A percentile compares a stretch with the other conserved stretches of the same genome.
Evolutionary conservation across 2,113 vertebrate genomes (phyloP).

Genomic region (Potamarius usumacintae): DNA sequence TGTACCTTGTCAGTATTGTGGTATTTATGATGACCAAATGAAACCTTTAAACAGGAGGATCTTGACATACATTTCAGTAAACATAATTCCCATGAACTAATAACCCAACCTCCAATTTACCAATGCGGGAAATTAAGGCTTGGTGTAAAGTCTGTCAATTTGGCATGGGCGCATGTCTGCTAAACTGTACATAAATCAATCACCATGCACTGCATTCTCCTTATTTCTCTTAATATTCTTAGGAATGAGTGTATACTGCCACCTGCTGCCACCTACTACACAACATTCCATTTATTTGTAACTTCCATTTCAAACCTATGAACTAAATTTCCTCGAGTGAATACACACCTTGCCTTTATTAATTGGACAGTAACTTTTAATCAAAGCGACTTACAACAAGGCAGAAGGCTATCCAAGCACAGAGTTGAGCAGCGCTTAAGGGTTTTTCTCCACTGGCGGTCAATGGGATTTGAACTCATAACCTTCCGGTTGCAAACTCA

Average conservation of each 20-base stretch:
- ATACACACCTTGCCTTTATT: background rate
- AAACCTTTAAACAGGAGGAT: background rate
- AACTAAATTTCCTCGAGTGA: background rate
- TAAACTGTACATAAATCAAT: background rate
- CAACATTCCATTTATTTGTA: background rate
- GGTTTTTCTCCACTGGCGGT: background rate
- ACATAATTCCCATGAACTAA: background rate
- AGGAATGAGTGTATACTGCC: conserved; percentile 26
- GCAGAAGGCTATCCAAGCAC: background rate
- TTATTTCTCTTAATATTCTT: background rate
- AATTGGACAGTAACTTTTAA: background rate
- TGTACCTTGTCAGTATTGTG: background rate
- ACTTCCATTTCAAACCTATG: background rate
- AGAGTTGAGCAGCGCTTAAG: background rate
- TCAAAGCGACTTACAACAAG: background rate
- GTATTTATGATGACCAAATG: background rate
- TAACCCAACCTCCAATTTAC: background rate
- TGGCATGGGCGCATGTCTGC: background rate
- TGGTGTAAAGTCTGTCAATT: background rate
- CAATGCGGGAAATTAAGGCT: background rate
- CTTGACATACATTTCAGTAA: background rate
- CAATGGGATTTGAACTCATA: background rate
- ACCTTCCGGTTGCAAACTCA: background rate
- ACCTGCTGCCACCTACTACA: conserved; percentile 1
- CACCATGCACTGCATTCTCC: background rate